Evolutionary conservation across 53 echinoderm and acorn worm species (phyloP).

Genomic region (Glandiceps talaboti): DNA sequence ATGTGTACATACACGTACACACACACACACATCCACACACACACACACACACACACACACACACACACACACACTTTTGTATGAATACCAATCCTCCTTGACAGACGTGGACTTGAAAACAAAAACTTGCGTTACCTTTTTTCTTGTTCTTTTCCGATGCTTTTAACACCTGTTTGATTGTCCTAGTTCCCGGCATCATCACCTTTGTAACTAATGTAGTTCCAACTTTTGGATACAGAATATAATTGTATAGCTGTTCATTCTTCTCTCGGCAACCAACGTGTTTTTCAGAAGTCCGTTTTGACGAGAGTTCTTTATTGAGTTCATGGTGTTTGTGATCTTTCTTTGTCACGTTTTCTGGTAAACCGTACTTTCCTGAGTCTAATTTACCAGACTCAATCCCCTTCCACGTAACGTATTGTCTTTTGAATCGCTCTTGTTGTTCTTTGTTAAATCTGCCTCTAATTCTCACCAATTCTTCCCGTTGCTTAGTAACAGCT

Average conservation of each 20-base stretch:
- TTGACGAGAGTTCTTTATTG: no score
- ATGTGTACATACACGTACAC: background rate
- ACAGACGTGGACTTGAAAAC: background rate
- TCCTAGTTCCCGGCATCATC: background rate
- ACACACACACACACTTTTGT: background rate
- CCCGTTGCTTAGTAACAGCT: background rate
- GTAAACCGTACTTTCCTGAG: no score
- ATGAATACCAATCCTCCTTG: background rate
- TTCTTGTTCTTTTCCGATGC: background rate
- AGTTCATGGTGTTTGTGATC: no score
- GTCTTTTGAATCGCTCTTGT: background rate
- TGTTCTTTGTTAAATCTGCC: background rate
- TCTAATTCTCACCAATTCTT: background rate
- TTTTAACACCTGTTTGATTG: background rate
- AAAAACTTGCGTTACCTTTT: background rate
- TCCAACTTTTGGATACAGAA: background rate
- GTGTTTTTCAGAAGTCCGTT: no score
- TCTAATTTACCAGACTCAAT: no score
- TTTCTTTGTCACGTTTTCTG: no score
- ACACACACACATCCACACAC: background rate
- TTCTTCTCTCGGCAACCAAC: background rate
- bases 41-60: background rate
- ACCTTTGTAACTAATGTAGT: background rate
- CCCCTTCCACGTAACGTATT: no score
- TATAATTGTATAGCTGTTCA: background rate